Conservation (phyloP, 2,888 invertebrate genomes). For the Pterostichus niger region DNA sequence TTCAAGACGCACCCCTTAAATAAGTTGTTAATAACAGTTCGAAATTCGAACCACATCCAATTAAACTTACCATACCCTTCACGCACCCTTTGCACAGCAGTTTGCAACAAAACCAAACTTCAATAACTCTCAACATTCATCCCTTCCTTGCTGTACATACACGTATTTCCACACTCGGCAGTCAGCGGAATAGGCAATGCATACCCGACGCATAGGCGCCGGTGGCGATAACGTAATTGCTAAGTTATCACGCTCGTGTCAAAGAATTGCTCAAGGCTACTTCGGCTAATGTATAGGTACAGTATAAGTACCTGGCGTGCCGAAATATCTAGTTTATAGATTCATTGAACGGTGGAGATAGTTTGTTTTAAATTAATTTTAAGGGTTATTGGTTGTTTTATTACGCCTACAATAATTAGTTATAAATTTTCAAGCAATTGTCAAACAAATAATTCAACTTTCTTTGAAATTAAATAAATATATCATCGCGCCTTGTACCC, state of each 20-base stretch:
- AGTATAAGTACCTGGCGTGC: no score
- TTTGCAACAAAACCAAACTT: slow-evolving; percentile 49
- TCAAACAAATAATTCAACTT: no score
- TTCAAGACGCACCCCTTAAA: no score
- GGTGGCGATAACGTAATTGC: slow-evolving; percentile 41
- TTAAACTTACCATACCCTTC: slow-evolving; percentile 48
- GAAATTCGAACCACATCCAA: slow-evolving; percentile 47
- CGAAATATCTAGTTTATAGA: no score
- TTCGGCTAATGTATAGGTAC: no score
- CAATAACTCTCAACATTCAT: slow-evolving; percentile 18
- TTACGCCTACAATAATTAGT: no score
- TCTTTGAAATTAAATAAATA: no score
- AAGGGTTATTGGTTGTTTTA: no score
- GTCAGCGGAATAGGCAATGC: background rate
- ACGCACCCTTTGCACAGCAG: slow-evolving; percentile 40
- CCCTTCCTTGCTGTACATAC: background rate
- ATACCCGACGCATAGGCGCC: slow-evolving; percentile 1
- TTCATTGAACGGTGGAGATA: no score
- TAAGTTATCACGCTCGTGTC: slow-evolving; percentile 34
- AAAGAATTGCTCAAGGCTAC: slow-evolving; percentile 16
- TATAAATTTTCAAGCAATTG: no score
- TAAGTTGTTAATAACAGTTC: slow-evolving; percentile 48
- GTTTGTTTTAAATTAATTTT: no score
- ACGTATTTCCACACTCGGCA: background rate
- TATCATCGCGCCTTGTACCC: no score